Conservation (phyloP, 2,113 vertebrate species). For the Peromyscus polionotus region DNA sequence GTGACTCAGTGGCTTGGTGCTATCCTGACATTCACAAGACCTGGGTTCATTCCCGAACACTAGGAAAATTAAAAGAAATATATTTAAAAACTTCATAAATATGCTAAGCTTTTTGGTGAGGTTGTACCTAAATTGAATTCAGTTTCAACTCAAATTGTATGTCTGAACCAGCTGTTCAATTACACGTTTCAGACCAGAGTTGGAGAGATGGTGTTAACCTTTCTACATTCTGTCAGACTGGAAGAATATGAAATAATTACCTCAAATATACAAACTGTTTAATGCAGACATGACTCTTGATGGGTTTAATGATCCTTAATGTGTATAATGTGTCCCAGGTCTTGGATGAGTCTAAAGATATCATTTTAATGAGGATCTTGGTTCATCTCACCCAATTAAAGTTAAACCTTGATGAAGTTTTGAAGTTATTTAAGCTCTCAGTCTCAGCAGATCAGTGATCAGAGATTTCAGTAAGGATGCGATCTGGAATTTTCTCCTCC, state of each 20-base stretch:
- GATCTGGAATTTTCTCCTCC: neutral
- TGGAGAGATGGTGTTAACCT: neutral
- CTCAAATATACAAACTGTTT: neutral
- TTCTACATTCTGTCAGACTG: neutral
- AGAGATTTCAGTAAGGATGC: neutral
- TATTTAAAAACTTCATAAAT: neutral
- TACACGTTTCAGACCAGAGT: neutral
- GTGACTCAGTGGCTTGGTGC: neutral
- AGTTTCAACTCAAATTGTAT: neutral
- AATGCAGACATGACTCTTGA: neutral
- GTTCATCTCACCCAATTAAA: neutral
- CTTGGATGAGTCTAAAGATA: neutral
- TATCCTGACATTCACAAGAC: neutral
- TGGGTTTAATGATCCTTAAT: constrained; percentile 3
- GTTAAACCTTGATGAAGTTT: neutral
- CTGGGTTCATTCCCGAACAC: neutral
- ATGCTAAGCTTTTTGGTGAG: neutral
- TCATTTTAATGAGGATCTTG: neutral
- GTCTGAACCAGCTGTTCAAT: neutral
- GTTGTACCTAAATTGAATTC: neutral
- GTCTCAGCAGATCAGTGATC: neutral
- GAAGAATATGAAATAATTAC: constrained; percentile 42
- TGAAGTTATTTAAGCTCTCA: neutral
- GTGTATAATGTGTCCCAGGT: neutral
- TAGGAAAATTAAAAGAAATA: neutral